A percentile compares a stretch with the other conserved stretches of the same genome.
Evolutionary conservation across 2,113 vertebrate genomes (phyloP).

Genomic region (Mohoua ochrocephala): DNA sequence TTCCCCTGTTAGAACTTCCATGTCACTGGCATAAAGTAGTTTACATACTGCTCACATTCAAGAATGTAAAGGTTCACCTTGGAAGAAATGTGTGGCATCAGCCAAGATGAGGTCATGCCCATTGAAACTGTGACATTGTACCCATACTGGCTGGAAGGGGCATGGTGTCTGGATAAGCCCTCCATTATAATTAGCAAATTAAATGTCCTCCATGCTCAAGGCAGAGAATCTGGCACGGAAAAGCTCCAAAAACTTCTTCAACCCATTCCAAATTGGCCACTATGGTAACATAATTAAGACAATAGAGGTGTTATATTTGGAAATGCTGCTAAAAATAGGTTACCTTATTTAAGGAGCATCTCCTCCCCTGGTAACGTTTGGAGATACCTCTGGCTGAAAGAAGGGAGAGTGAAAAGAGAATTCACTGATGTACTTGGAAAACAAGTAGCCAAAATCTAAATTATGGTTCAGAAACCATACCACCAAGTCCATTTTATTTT

Average conservation of each 20-base stretch:
- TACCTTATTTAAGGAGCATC: not conserved
- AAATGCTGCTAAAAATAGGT: not conserved
- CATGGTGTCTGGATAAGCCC: not conserved
- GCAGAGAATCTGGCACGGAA: not conserved
- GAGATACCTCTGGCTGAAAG: not conserved
- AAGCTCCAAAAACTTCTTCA: not conserved
- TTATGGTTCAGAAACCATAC: not conserved
- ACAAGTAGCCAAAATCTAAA: not conserved
- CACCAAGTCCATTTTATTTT: not conserved
- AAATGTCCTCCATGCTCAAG: not conserved
- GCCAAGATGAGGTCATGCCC: not conserved
- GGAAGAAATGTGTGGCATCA: not conserved
- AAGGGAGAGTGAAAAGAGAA: not conserved
- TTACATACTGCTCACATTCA: not conserved
- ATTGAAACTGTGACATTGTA: fast-evolving
- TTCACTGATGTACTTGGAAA: not conserved
- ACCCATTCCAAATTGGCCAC: not conserved
- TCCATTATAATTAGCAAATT: not conserved
- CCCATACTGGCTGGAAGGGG: not conserved
- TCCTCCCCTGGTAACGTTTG: not conserved
- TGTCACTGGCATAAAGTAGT: not conserved
- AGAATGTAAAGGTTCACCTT: not conserved
- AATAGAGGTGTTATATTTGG: not conserved
- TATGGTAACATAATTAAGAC: not conserved
- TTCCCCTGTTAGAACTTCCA: not conserved